Conservation (phyloP, 2,113 vertebrate species). For the Carollia perspicillata region DNA sequence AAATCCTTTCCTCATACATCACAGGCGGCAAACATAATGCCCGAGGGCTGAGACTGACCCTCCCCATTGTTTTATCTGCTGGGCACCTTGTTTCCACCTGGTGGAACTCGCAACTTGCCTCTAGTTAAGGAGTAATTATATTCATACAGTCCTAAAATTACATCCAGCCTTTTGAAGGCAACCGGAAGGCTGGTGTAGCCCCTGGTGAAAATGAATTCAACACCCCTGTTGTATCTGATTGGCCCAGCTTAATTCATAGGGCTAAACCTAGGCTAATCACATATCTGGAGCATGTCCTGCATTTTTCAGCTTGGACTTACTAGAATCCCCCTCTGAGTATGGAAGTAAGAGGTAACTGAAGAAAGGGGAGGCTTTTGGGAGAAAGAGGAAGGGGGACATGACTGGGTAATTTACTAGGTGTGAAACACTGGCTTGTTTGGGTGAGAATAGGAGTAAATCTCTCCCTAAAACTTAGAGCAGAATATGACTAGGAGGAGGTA, state of each 20-base stretch:
- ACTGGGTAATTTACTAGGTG: neutral
- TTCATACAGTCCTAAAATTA: too few relatives aligned
- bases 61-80: too few relatives aligned
- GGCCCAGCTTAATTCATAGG: neutral
- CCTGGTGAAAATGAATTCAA: too few relatives aligned
- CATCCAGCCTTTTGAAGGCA: too few relatives aligned
- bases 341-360: neutral
- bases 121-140: too few relatives aligned
- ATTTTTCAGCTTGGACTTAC: neutral
- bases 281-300: fast-evolving
- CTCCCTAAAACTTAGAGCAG: neutral
- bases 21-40: too few relatives aligned
- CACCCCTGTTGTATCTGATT: neutral
- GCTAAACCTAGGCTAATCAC: neutral
- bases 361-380: neutral
- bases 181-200: too few relatives aligned
- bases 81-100: too few relatives aligned
- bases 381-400: neutral
- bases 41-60: too few relatives aligned
- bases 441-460: neutral
- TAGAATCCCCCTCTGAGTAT: neutral
- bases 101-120: too few relatives aligned
- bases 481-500: neutral
- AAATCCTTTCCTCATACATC: neutral
- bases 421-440: neutral